Percentiles rank a stretch among this genome's conserved stretches.
These are phyloP conservation scores for Stomatorhinus walkeri DNA, from an alignment of 2,797 vertebrate species.

Conservation along the genomic window DNA sequence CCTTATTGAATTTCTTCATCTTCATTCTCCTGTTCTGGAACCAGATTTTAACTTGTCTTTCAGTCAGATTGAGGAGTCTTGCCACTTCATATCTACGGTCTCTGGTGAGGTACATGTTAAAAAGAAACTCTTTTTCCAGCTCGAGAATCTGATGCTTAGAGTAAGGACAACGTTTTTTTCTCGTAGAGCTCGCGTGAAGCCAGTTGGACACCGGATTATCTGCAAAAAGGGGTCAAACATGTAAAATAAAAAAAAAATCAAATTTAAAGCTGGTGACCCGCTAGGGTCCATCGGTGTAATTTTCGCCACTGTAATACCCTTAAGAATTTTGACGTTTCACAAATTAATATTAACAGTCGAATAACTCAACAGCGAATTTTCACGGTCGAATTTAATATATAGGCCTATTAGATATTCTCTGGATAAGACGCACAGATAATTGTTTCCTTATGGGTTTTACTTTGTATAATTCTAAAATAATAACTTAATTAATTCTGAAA, in stretches of 20 bases:
- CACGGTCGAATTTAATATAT: background rate
- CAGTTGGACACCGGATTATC: conserved; percentile 93
- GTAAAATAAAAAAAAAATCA: conserved; percentile 25
- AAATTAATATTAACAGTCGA: background rate
- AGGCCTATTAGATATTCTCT: background rate
- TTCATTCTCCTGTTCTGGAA: conserved; percentile 97
- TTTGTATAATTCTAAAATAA: background rate
- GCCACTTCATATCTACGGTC: conserved; percentile 95
- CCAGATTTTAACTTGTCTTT: conserved; percentile 98
- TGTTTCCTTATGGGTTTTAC: background rate
- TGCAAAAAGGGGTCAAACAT: conserved; percentile 50
- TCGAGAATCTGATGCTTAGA: conserved; percentile 92
- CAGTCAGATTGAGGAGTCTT: conserved; percentile 82
- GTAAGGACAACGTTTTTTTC: conserved; percentile 92
- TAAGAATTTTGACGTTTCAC: background rate
- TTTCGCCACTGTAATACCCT: background rate
- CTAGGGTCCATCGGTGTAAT: background rate
- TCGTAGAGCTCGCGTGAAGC: conserved; percentile 88
- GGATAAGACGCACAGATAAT: background rate
- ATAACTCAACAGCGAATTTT: background rate
- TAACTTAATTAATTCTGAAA: background rate
- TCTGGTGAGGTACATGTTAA: conserved; percentile 95
- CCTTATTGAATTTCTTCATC: conserved; percentile 98
- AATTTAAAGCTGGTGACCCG: conserved; percentile 23
- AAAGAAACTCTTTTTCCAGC: conserved; percentile 92